Conservation (phyloP, 2,113 vertebrate species). For the Bufo bufo region DNA sequence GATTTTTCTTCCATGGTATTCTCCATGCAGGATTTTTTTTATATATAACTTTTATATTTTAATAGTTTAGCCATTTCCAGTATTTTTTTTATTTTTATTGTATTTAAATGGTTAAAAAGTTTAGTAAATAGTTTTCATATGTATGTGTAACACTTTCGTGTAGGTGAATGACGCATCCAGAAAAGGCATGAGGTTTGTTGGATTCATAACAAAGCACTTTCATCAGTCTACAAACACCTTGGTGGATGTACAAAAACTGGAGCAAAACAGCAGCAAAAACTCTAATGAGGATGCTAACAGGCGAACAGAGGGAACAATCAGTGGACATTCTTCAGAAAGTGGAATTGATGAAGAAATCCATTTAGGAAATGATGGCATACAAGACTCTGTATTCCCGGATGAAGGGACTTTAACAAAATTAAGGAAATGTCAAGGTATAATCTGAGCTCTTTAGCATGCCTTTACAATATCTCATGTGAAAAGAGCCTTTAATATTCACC, state of each 20-base stretch:
- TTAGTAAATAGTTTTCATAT: no score
- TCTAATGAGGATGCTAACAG: conserved; percentile 67
- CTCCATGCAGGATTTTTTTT: no score
- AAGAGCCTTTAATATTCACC: no score
- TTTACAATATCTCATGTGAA: no score
- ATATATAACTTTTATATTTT: no score
- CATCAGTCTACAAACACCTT: conserved; percentile 59
- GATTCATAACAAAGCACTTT: conserved; percentile 82
- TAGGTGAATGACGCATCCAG: conserved; percentile 88
- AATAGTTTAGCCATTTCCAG: no score
- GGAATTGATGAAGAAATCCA: conserved; percentile 69
- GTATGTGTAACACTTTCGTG: neutral
- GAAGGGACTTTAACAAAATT: conserved; percentile 62
- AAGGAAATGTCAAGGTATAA: conserved; percentile 71
- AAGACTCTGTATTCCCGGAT: conserved; percentile 65
- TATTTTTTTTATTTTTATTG: no score
- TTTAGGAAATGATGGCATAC: conserved; percentile 62
- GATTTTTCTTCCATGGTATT: no score
- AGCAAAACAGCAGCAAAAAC: conserved; percentile 61
- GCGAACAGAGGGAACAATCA: conserved; percentile 67
- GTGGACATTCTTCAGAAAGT: conserved; percentile 69
- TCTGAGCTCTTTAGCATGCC: neutral
- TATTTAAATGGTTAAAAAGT: no score
- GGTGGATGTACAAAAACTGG: conserved; percentile 61
- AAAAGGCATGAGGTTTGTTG: conserved; percentile 87